These are phyloP conservation scores for Montipora sp. DNA, from an alignment of 64 coral and sea anemone genomes.

Conservation along the genomic window DNA sequence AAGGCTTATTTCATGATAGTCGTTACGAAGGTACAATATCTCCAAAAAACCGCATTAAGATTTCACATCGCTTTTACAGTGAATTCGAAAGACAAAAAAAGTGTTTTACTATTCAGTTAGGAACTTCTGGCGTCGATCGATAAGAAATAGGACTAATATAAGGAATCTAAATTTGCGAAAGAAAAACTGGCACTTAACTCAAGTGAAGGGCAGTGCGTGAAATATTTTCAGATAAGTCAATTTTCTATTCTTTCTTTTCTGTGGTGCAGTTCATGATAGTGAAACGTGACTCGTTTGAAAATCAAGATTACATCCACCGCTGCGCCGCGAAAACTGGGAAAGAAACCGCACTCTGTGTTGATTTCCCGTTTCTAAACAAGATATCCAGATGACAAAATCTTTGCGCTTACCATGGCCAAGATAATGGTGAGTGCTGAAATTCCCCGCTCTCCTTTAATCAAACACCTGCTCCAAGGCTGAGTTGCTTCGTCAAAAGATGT, in stretches of 20 bases:
- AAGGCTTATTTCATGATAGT: constrained; percentile 12
- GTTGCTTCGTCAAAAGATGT: constrained; percentile 13
- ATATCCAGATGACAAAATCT: constrained; percentile 15
- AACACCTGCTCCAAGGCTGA: neutral
- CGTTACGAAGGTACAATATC: constrained; percentile 20
- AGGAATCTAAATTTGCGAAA: neutral
- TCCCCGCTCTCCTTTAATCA: neutral
- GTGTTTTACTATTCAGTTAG: constrained; percentile 8
- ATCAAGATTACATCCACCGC: neutral
- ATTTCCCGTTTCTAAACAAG: constrained; percentile 16
- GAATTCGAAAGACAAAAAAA: constrained; percentile 26
- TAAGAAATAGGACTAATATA: constrained; percentile 12
- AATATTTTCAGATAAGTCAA: neutral
- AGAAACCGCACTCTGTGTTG: neutral
- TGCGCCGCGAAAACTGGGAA: neutral
- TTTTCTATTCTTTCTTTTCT: neutral
- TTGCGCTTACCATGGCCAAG: neutral
- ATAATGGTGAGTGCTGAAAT: neutral
- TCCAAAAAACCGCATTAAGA: constrained; percentile 13
- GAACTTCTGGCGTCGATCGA: constrained; percentile 32
- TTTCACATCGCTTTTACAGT: constrained; percentile 21
- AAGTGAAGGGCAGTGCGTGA: neutral
- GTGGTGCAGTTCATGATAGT: too few species aligned
- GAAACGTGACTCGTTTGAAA: neutral
- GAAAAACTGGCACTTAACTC: neutral